phyloP scores from a whole-genome alignment of 2,888 invertebrate species.

The Hofmannophila pseudospretella region DNA sequence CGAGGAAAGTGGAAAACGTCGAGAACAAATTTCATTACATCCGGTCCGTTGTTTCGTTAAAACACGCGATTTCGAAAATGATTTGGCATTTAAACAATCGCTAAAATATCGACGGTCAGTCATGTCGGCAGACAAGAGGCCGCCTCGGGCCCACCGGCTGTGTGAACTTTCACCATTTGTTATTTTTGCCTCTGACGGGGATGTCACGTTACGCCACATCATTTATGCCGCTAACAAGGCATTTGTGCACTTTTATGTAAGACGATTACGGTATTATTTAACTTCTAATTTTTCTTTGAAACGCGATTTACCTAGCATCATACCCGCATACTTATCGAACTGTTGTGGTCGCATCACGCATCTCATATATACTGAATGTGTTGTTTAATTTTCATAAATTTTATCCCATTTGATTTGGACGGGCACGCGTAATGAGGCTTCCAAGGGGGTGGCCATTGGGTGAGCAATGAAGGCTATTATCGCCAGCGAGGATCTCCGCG shows the following conservation, averaged over 20 bases:
- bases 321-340: too few species aligned
- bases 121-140: constrained; percentile 22
- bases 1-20: constrained; percentile 38
- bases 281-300: background rate
- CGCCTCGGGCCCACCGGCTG: constrained; percentile 10
- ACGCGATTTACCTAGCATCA: background rate
- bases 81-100: constrained; percentile 31
- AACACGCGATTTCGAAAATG: constrained; percentile 16
- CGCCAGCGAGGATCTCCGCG: constrained; percentile 14
- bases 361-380: too few species aligned
- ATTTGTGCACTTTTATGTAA: constrained; percentile 34
- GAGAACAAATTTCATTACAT: constrained; percentile 19
- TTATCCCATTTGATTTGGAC: background rate
- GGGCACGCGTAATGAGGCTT: background rate
- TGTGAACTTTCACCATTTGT: constrained; percentile 69
- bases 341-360: too few species aligned
- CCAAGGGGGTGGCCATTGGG: constrained; percentile 9
- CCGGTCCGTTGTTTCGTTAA: constrained; percentile 15
- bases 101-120: constrained; percentile 23
- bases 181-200: constrained; percentile 48
- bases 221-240: constrained; percentile 41
- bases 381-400: too few species aligned
- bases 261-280: constrained; percentile 9
- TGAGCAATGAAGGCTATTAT: constrained; percentile 31
- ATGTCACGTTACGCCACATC: constrained; percentile 51